Evolutionary conservation across 2,797 vertebrate genomes (phyloP).

Genomic region (Sebastes matsubarae): DNA sequence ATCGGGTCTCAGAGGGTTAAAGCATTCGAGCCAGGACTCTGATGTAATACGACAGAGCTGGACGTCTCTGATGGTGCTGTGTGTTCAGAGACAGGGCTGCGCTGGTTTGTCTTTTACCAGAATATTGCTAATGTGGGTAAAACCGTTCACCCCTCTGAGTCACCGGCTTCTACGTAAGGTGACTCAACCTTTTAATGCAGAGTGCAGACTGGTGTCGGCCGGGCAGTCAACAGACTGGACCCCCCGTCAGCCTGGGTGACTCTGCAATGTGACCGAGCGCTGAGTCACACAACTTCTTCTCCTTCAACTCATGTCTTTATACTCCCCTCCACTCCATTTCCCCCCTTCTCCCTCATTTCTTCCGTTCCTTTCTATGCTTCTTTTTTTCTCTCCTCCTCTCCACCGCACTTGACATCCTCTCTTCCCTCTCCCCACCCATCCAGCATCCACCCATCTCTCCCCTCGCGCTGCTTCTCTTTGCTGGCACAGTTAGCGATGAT

Average conservation of each 20-base stretch:
- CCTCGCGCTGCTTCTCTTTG: constrained; percentile 29
- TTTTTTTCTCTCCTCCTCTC: not conserved
- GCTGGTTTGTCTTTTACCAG: not conserved
- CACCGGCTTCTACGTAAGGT: not conserved
- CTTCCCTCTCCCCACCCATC: constrained; percentile 8
- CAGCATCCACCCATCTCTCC: constrained; percentile 13
- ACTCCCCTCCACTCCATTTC: not conserved
- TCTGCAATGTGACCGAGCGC: constrained; percentile 7
- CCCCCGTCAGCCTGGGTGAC: constrained; percentile 23
- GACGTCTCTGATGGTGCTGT: not conserved
- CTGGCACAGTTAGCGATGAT: constrained; percentile 67
- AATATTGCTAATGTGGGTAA: not conserved
- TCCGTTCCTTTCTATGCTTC: not conserved
- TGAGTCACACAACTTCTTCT: constrained; percentile 43
- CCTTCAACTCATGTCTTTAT: constrained; percentile 6
- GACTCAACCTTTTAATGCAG: constrained; percentile 42
- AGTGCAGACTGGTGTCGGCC: constrained; percentile 15
- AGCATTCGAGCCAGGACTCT: not conserved
- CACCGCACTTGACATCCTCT: constrained; percentile 30
- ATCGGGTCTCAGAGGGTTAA: not conserved
- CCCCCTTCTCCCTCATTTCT: not conserved
- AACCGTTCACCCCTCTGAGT: not conserved
- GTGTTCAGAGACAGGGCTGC: not conserved
- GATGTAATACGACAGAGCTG: not conserved
- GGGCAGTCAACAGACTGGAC: constrained; percentile 12